Conservation (phyloP, 92 coral and sea anemone species). For the Blastomussa wellsi region DNA sequence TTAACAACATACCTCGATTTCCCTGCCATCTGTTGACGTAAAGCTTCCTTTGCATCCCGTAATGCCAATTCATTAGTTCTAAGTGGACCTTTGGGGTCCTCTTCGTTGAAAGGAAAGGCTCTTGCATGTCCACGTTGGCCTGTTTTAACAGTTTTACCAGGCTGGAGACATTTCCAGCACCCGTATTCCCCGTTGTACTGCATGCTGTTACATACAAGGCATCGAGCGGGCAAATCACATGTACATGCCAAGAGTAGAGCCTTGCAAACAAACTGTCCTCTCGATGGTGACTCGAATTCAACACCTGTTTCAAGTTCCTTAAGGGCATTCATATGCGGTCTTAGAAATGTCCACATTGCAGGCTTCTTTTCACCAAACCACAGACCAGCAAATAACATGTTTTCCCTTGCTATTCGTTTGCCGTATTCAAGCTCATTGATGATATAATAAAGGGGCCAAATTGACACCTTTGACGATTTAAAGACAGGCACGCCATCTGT, state of each 20-base stretch:
- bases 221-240: constrained; percentile 70
- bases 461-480: constrained; percentile 73
- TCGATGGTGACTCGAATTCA: constrained; percentile 40
- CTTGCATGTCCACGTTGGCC: constrained; percentile 45
- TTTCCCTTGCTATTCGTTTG: constrained; percentile 64
- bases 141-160: constrained; percentile 54
- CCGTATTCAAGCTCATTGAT: constrained; percentile 60
- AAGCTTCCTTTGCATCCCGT: constrained; percentile 49
- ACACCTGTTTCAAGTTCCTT: constrained; percentile 64
- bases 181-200: constrained; percentile 72
- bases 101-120: constrained; percentile 36
- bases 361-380: constrained; percentile 80
- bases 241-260: constrained; percentile 46
- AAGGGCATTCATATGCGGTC: constrained; percentile 43
- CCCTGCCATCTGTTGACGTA: constrained; percentile 20
- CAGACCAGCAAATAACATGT: constrained; percentile 71
- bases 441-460: constrained; percentile 69
- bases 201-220: constrained; percentile 68
- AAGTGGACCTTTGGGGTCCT: constrained; percentile 66
- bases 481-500: constrained; percentile 80
- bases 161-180: constrained; percentile 75
- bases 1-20: constrained; percentile 30
- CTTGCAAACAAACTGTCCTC: constrained; percentile 58
- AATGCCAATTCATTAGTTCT: constrained; percentile 43
- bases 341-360: constrained; percentile 66